A percentile compares a stretch with the other conserved stretches of the same genome.
phyloP scores from a whole-genome alignment of 2,797 vertebrate species.

The Hephaestus fuliginosus region DNA sequence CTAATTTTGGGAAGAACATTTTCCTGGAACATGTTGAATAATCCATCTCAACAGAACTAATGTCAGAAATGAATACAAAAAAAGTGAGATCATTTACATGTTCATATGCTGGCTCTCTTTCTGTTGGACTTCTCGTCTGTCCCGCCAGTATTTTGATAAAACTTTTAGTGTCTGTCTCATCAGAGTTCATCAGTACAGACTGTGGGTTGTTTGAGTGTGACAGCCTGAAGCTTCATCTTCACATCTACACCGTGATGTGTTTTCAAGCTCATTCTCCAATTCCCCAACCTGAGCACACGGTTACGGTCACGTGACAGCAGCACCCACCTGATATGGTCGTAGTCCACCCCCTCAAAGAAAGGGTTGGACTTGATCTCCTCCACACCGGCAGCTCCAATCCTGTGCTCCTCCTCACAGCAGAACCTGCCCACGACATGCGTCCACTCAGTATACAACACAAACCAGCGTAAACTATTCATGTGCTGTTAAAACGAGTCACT shows the following conservation, averaged over 20 bases:
- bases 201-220: too few relatives aligned
- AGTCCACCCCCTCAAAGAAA: conserved; percentile 99
- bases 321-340: conserved; percentile 96
- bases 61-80: too few relatives aligned
- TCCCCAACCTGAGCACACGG: background rate
- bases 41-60: too few relatives aligned
- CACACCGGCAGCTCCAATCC: conserved; percentile 92
- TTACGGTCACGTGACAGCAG: background rate
- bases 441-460: background rate
- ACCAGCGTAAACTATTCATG: background rate
- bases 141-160: too few relatives aligned
- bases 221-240: too few relatives aligned
- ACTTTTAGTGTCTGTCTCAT: too few relatives aligned
- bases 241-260: background rate
- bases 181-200: too few relatives aligned
- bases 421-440: conserved; percentile 84
- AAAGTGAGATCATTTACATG: too few relatives aligned
- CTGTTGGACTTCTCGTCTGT: too few relatives aligned
- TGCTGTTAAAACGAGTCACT: background rate
- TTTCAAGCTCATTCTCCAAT: background rate
- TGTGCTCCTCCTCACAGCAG: conserved; percentile 97
- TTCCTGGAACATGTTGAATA: too few relatives aligned
- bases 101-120: too few relatives aligned
- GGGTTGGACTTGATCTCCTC: conserved; percentile 96
- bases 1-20: too few relatives aligned